phyloP scores from a whole-genome alignment of 1,140 invertebrate genomes.

The Lanistes nyassanus region DNA sequence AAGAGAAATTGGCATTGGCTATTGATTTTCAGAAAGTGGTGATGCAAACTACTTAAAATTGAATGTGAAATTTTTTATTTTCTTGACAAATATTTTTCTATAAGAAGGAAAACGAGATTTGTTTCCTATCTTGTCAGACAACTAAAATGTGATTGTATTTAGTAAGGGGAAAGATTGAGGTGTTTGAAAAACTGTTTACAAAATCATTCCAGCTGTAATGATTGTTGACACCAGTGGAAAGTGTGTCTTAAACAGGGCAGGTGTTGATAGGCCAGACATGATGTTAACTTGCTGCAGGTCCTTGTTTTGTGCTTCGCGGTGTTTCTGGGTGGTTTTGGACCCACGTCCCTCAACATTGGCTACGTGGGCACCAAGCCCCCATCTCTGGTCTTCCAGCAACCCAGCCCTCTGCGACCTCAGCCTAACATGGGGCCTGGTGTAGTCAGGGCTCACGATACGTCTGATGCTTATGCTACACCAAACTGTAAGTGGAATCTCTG shows the following conservation, averaged over 20 bases:
- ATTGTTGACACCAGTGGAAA: background rate
- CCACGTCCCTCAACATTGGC: conserved; percentile 61
- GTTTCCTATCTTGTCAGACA: no score
- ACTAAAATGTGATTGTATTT: no score
- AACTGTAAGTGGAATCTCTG: conserved; percentile 50
- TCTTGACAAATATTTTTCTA: no score
- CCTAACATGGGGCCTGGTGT: conserved; percentile 51
- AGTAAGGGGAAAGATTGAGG: no score
- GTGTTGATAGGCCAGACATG: conserved; percentile 19
- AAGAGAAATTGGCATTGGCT: background rate
- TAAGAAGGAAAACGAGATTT: no score
- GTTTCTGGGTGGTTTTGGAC: conserved; percentile 65
- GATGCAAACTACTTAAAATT: background rate
- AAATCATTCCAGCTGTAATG: no score
- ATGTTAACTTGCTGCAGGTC: conserved; percentile 53
- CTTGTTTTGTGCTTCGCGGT: conserved; percentile 66
- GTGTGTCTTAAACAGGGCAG: background rate
- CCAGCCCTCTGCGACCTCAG: conserved; percentile 17
- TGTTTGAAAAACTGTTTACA: no score
- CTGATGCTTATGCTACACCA: conserved; percentile 52
- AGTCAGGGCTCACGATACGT: conserved; percentile 43
- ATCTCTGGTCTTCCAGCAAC: conserved; percentile 13
- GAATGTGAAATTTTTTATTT: no score
- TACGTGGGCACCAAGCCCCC: conserved; percentile 34
- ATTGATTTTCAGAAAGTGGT: background rate